Evolutionary conservation across 2,797 vertebrate species (phyloP).

Genomic region (Hippocampus kuda): DNA sequence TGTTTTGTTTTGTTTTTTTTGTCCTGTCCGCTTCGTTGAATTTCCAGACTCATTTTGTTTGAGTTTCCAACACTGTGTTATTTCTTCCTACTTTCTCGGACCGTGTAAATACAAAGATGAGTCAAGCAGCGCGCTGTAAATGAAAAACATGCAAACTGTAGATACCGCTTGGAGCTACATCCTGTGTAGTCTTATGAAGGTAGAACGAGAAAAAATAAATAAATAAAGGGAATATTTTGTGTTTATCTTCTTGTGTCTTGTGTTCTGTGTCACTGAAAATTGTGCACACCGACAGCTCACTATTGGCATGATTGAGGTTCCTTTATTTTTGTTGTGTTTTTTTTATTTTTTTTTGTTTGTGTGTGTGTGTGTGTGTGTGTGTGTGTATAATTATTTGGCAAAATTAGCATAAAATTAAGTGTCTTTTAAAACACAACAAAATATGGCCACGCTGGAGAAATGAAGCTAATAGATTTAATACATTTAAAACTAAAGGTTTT

Average conservation of each 20-base stretch:
- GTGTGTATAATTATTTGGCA: too few species aligned
- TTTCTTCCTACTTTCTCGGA: conserved; percentile 89
- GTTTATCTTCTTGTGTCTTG: conserved; percentile 59
- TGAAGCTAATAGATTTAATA: too few species aligned
- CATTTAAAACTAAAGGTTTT: too few species aligned
- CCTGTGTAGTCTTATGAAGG: conserved; percentile 90
- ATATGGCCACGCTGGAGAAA: too few species aligned
- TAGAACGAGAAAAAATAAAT: conserved; percentile 67
- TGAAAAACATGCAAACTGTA: conserved; percentile 85
- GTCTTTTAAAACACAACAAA: too few species aligned
- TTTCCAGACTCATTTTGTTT: conserved; percentile 71
- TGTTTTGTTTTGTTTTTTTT: neutral
- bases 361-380: too few species aligned
- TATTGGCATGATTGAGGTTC: neutral
- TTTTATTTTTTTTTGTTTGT: too few species aligned
- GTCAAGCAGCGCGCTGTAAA: conserved; percentile 85
- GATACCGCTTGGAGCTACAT: conserved; percentile 93
- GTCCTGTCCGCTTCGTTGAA: neutral
- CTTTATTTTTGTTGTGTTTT: too few species aligned
- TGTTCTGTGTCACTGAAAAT: conserved; percentile 18
- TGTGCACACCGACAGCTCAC: neutral
- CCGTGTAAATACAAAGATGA: conserved; percentile 83
- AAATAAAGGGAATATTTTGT: conserved; percentile 81
- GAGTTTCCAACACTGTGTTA: conserved; percentile 80
- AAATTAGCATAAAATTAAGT: too few species aligned